Conservation (phyloP, 2,113 vertebrate genomes). For the Ptyas mucosa region DNA sequence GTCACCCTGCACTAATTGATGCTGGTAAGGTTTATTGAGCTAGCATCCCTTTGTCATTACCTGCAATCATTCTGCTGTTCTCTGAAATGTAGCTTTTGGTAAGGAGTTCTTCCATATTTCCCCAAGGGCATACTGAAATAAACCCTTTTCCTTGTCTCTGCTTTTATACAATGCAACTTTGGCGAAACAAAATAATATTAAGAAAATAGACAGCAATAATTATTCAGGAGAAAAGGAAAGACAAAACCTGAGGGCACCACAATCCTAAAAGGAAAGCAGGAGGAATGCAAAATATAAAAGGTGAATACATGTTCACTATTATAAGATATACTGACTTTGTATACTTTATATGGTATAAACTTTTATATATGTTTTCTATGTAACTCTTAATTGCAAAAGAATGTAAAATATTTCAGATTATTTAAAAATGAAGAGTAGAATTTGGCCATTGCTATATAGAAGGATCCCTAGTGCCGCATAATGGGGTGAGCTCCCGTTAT, state of each 20-base stretch:
- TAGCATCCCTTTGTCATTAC: background rate
- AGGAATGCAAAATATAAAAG: background rate
- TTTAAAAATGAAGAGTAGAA: background rate
- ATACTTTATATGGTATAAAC: background rate
- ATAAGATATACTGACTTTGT: background rate
- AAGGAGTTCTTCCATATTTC: background rate
- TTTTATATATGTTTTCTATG: background rate
- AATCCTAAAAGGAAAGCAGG: background rate
- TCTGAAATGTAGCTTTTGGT: background rate
- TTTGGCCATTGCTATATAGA: background rate
- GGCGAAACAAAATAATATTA: background rate
- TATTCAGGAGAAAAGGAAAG: background rate
- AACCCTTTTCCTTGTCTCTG: background rate
- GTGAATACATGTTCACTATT: background rate
- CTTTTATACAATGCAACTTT: background rate
- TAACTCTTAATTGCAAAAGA: background rate
- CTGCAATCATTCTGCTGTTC: background rate
- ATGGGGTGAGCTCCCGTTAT: no score
- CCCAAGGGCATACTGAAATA: background rate
- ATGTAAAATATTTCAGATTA: background rate
- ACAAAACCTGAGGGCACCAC: background rate
- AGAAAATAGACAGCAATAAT: background rate
- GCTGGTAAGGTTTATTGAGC: background rate
- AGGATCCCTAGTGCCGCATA: no score
- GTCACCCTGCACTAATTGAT: slow-evolving; percentile 23